phyloP scores from a whole-genome alignment of 2,113 vertebrate genomes.

The Camelus bactrianus region DNA sequence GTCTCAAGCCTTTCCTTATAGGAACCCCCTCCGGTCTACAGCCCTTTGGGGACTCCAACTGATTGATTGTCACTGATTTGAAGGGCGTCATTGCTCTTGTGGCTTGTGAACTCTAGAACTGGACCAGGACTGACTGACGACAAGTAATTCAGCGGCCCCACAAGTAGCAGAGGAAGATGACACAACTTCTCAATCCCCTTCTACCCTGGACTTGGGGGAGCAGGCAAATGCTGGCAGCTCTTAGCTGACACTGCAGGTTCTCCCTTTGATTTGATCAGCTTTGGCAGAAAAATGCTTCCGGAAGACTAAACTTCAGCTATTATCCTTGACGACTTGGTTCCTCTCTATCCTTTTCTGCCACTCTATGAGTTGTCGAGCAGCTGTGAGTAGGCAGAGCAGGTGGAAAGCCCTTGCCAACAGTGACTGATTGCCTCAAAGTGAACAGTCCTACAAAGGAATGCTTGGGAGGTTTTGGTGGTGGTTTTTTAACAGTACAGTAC shows the following conservation, averaged over 20 bases:
- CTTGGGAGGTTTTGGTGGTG: not conserved
- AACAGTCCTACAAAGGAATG: not conserved
- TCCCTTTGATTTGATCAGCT: conserved; percentile 3
- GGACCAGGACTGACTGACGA: not conserved
- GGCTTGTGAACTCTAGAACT: not conserved
- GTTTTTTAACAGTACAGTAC: not conserved
- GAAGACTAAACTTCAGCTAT: not conserved
- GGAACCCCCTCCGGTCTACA: not conserved
- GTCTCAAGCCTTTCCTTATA: not conserved
- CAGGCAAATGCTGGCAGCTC: not conserved
- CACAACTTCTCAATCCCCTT: not conserved
- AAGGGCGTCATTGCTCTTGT: not conserved
- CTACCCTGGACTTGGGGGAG: not conserved
- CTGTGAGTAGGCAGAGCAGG: not conserved
- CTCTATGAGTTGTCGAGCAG: not conserved
- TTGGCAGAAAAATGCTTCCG: not conserved
- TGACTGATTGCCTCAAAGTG: not conserved
- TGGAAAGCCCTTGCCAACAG: not conserved
- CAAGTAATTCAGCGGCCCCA: not conserved
- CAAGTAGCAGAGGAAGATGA: not conserved
- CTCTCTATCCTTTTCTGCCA: not conserved
- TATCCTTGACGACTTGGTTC: not conserved
- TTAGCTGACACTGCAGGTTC: not conserved
- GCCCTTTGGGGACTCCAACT: not conserved
- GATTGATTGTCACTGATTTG: not conserved